Evolutionary conservation across 2,888 invertebrate species (phyloP), one percentile per base, ranked within the genome.

Genomic region (Trissolcus brochymenae): DNA sequence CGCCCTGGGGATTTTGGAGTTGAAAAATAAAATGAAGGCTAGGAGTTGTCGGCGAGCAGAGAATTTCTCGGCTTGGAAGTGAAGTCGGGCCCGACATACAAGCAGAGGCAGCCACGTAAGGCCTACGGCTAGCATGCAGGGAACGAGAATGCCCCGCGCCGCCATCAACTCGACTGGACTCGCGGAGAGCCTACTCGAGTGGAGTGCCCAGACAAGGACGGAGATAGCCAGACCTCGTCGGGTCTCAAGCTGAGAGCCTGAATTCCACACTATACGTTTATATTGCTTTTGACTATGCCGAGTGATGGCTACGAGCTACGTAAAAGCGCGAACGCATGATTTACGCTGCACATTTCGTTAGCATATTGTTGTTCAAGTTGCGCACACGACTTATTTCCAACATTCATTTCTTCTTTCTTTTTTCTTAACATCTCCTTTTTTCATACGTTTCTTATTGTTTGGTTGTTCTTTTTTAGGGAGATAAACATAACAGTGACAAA

Each of bases 221-320:
- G 62, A 29, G 55, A 21, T 41, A 61, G 40, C 49, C 46, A 79
- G 80, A 79, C 80, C 78, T 76, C 81, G 80, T 17, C 79, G 79
- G 81, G 83, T 82, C 83, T 86, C 85, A 86, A 86, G 86, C 86
- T 85, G 85, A 82, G 86, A 86, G 84, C 80, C 84, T 86, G 85
- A 86, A 86, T 86, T 86, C 86, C 86, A 85, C 82, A 82, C 84
- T 84, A 84, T 83, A 84, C 84, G 83, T 85, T 86, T 85, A 85
- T 85, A 85, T 85, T 85, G 82, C 84, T 83, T 83, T 85, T 84
- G 84, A 84, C 85, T 85, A 85, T 84, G 84, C 82, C 81, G 80
- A 80, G 81, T 79, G 84, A 83, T 82, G 84, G 85, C 81, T 83
- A 80, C 76, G 80, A 85, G 76, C 81, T 77, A 82, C 84, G 75